These are phyloP conservation scores for Drosophila merina DNA, from an alignment of 2,888 invertebrate genomes.

Conservation along the genomic window DNA sequence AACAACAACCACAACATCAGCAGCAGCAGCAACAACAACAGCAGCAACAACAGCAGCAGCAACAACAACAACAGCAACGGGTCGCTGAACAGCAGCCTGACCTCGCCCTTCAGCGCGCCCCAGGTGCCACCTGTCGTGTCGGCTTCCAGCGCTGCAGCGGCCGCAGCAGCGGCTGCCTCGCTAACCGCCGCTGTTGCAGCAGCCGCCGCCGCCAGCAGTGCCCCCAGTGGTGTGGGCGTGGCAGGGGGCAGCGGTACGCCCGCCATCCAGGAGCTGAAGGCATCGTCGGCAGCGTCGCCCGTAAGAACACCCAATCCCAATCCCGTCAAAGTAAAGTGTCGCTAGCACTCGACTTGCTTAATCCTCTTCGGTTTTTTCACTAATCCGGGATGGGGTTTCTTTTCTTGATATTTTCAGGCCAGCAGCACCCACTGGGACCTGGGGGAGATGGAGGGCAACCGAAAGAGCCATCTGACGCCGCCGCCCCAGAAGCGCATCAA, in stretches of 20 bases:
- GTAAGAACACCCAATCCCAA: slow-evolving; percentile 82
- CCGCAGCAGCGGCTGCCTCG: slow-evolving; percentile 64
- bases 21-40: slow-evolving; percentile 38
- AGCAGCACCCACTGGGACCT: slow-evolving; percentile 86
- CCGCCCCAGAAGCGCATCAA: slow-evolving; percentile 89
- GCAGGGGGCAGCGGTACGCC: slow-evolving; percentile 71
- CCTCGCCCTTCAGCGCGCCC: slow-evolving; percentile 67
- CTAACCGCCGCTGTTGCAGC: slow-evolving; percentile 62
- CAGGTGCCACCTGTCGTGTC: slow-evolving; percentile 58
- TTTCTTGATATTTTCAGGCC: slow-evolving; percentile 55
- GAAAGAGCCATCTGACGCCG: slow-evolving; percentile 85
- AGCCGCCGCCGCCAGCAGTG: slow-evolving; percentile 46
- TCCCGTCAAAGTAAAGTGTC: slow-evolving; percentile 81
- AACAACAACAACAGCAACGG: slow-evolving; percentile 47
- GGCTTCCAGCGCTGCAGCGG: slow-evolving; percentile 61
- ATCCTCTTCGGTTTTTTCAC: background rate
- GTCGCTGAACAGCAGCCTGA: slow-evolving; percentile 50
- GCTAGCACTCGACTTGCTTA: slow-evolving; percentile 38
- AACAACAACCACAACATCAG: slow-evolving; percentile 39
- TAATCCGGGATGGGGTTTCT: background rate
- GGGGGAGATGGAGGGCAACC: slow-evolving; percentile 84
- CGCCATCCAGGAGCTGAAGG: slow-evolving; percentile 84
- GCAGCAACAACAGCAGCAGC: slow-evolving; percentile 33
- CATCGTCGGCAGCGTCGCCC: slow-evolving; percentile 83
- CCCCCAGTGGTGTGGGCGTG: slow-evolving; percentile 26